Evolutionary conservation across 2,113 vertebrate genomes (phyloP).

Genomic region (Tautogolabrus adspersus): DNA sequence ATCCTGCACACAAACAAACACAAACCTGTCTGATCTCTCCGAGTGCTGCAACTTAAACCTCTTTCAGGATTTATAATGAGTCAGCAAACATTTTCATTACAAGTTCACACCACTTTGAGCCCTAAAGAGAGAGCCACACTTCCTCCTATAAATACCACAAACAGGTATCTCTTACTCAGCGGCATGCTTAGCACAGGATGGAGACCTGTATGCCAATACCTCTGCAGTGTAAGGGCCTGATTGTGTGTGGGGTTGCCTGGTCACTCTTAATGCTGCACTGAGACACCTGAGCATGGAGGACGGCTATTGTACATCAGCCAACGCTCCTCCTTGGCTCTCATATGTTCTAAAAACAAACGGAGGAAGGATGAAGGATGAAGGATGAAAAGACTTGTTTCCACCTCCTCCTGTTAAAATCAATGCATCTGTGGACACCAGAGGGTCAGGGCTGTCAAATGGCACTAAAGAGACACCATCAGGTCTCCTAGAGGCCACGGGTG

Average conservation of each 20-base stretch:
- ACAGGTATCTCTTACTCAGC: conserved; percentile 75
- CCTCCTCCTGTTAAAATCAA: conserved; percentile 65
- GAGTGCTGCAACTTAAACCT: conserved; percentile 53
- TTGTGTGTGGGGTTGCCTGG: conserved; percentile 73
- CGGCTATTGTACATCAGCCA: conserved; percentile 67
- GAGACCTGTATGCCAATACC: conserved; percentile 74
- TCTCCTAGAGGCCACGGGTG: conserved; percentile 65
- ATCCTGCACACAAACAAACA: conserved; percentile 69
- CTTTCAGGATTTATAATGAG: conserved; percentile 68
- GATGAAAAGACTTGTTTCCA: conserved; percentile 46
- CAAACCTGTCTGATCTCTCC: conserved; percentile 58
- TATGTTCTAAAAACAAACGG: conserved; percentile 52
- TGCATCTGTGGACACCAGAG: conserved; percentile 56
- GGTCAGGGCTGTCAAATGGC: conserved; percentile 65
- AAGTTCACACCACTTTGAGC: conserved; percentile 65
- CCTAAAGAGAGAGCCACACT: conserved; percentile 59
- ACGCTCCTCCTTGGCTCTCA: conserved; percentile 36
- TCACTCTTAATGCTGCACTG: conserved; percentile 75
- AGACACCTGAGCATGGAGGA: conserved; percentile 70
- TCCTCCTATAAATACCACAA: conserved; percentile 76
- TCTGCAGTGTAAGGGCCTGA: conserved; percentile 68
- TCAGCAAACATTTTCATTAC: conserved; percentile 79
- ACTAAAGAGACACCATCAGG: conserved; percentile 70
- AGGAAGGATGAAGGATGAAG: conserved; percentile 39
- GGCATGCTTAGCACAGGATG: conserved; percentile 71